These are phyloP conservation scores for Anguilla rostrata DNA, from an alignment of 2,113 vertebrate species.

Conservation along the genomic window DNA sequence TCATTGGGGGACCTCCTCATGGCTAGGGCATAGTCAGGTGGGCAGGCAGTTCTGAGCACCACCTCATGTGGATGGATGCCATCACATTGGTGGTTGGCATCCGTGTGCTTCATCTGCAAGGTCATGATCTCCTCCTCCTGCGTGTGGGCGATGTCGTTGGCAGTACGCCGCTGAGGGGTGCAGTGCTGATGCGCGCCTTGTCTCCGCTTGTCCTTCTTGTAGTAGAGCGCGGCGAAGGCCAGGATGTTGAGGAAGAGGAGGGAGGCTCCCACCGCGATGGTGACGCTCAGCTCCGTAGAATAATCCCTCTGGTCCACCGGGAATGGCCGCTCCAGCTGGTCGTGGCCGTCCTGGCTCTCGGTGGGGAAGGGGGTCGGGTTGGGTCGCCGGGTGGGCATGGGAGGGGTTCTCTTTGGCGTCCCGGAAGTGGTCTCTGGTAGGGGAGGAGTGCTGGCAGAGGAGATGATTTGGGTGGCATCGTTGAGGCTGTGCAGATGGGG, in stretches of 20 bases:
- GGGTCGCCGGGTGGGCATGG: slow-evolving; percentile 78
- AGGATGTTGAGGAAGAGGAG: slow-evolving; percentile 96
- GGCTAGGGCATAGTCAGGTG: slow-evolving; percentile 88
- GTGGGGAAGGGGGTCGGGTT: slow-evolving; percentile 83
- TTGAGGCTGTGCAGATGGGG: slow-evolving; percentile 97
- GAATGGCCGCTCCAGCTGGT: slow-evolving; percentile 74
- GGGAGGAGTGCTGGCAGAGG: slow-evolving; percentile 93
- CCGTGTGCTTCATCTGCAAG: slow-evolving; percentile 80
- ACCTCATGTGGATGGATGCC: slow-evolving; percentile 81
- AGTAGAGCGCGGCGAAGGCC: slow-evolving; percentile 96
- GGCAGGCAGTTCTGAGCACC: slow-evolving; percentile 75
- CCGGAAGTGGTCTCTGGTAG: slow-evolving; percentile 84
- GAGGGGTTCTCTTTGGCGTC: slow-evolving; percentile 77
- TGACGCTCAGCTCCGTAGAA: slow-evolving; percentile 97
- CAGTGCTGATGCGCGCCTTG: slow-evolving; percentile 86
- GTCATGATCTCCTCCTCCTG: slow-evolving; percentile 83
- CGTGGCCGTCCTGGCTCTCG: slow-evolving; percentile 73
- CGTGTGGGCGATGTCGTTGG: slow-evolving; percentile 79
- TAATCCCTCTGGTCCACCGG: slow-evolving; percentile 95
- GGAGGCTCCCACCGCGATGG: slow-evolving; percentile 94
- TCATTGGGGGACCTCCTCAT: slow-evolving; percentile 93
- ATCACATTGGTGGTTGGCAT: slow-evolving; percentile 79
- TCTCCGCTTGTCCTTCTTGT: slow-evolving; percentile 95
- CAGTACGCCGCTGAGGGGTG: slow-evolving; percentile 76
- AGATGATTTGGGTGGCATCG: slow-evolving; percentile 97